Base-by-base conservation (phyloP, 2,797 vertebrate genomes). In the Orestias chungarensis region DNA sequence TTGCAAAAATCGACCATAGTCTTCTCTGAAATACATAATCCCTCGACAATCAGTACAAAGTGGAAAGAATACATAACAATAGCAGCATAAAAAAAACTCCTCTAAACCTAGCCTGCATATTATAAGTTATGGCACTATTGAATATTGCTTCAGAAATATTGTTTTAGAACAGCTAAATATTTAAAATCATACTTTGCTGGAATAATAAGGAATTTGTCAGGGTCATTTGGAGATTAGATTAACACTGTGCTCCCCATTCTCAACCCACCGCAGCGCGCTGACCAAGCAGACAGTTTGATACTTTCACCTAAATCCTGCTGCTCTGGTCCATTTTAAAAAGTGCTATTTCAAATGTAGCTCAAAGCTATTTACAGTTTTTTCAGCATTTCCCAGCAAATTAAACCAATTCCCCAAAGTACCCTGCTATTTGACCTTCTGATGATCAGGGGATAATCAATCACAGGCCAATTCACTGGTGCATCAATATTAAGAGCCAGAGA, bases 1-100 rank as follows among this genome's bases (percentile, higher is more conserved):
- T 70, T 69, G 70, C 76, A 70, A 66, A n/a, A 70, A 76, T 66
- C 44, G 67, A 68, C 35, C 40, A 17, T 43, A 66, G 71, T 46
- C 54, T 50, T 31, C 23, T 67, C 40, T 14, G 71, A 35, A 62
- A 68, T 49, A 7, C 12, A 64, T 27, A 64, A 68, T 66, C 17
- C 52, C 65, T 57, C 68, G 40, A 46, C 27, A 57, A 25, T 64
- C 40, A 46, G 46, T 74, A 47, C 17, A 29, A 50, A 49, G 18
- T 35, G 49, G 35, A 6, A 12, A 29, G 14, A 9, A 64, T 33
- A 44, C 52, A 49, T 7, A 43, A 66, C 12, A 31, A 33, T 25
- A 35, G 59, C 25, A 29, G 31, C 29, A 71, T n/a, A 47, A 18
- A 9, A n/a, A 20, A 62, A 54, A 61, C 54, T 64, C 40, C 35